A percentile compares a stretch with the other conserved stretches of the same genome.
phyloP scores from a whole-genome alignment of 1,140 invertebrate species.

The Argopecten irradians region DNA sequence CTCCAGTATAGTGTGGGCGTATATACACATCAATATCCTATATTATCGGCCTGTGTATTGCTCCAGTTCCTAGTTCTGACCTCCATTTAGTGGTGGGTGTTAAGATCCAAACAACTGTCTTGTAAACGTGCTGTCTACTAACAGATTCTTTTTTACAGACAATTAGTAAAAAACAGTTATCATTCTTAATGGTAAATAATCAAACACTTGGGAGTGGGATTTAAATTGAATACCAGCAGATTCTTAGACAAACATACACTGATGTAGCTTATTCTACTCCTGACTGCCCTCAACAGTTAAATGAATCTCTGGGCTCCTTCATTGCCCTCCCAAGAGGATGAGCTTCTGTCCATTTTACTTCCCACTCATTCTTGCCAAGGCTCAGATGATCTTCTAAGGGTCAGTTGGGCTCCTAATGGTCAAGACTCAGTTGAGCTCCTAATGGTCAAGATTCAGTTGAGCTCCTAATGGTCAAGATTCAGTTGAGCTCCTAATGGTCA shows the following conservation, averaged over 20 bases:
- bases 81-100: not conserved
- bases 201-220: not conserved
- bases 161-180: not conserved
- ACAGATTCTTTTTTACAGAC: not conserved
- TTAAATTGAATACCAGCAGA: not conserved
- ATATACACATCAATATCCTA: not conserved
- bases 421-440: too few species aligned
- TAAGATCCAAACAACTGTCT: not conserved
- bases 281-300: too few species aligned
- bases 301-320: too few species aligned
- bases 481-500: too few species aligned
- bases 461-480: too few species aligned
- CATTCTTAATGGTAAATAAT: not conserved
- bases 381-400: too few species aligned
- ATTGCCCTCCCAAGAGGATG: too few species aligned
- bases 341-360: too few species aligned
- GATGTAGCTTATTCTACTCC: too few species aligned
- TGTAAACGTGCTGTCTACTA: not conserved
- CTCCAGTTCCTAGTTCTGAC: not conserved
- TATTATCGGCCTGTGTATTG: not conserved
- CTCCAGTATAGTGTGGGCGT: not conserved
- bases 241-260: not conserved
- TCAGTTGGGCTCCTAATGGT: too few species aligned
- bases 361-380: too few species aligned
- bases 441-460: too few species aligned